Evolutionary conservation across 2,888 invertebrate genomes (phyloP).

Genomic region (Sepioteuthis lessoniana): DNA sequence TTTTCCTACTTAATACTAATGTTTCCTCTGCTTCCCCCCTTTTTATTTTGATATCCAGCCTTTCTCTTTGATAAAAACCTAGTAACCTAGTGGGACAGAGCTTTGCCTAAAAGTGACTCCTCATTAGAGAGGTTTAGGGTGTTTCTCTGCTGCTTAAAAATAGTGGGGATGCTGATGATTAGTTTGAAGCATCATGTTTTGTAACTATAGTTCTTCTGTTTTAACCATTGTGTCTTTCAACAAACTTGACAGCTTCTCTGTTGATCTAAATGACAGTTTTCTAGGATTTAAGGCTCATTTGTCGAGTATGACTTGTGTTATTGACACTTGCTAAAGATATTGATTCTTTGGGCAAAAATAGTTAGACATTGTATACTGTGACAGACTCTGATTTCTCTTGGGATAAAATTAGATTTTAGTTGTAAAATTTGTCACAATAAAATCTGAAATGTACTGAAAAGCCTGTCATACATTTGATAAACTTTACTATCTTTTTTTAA

Average conservation of each 20-base stretch:
- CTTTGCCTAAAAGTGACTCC: background rate
- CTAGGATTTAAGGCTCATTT: too few species aligned
- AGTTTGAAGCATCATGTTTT: background rate
- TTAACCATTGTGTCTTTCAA: background rate
- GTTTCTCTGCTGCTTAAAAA: background rate
- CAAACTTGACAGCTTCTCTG: background rate
- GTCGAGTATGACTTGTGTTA: background rate
- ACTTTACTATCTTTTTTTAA: too few species aligned
- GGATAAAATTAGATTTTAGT: too few species aligned
- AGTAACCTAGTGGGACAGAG: background rate
- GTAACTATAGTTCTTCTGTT: background rate
- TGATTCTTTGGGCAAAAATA: too few species aligned
- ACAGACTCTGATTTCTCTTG: too few species aligned
- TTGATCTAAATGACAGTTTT: background rate
- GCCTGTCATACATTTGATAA: too few species aligned
- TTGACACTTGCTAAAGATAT: background rate
- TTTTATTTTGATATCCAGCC: background rate
- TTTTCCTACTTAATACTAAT: background rate
- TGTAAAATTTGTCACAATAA: too few species aligned
- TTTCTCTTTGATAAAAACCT: constrained; percentile 15
- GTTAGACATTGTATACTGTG: too few species aligned
- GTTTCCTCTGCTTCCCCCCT: background rate
- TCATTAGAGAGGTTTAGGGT: background rate
- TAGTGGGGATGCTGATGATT: background rate
- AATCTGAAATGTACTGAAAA: too few species aligned